These are phyloP conservation scores for Andrena bucephala DNA, from an alignment of 2,888 invertebrate species.

Conservation along the genomic window DNA sequence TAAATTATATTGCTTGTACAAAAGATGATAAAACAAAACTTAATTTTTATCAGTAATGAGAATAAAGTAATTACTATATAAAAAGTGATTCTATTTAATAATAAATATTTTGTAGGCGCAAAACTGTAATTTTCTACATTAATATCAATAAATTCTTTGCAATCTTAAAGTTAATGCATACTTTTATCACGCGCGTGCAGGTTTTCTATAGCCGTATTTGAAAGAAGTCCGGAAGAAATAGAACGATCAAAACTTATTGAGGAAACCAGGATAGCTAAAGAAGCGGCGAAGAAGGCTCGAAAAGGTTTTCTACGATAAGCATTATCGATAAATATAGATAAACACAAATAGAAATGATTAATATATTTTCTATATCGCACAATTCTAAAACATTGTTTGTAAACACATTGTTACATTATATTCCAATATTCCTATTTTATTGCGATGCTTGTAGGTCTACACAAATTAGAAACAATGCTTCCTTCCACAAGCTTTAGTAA, in stretches of 20 bases:
- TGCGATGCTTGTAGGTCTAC: neutral
- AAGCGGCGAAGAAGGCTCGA: conserved; percentile 78
- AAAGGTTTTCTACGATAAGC: conserved; percentile 72
- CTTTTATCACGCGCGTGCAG: conserved; percentile 45
- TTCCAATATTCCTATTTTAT: neutral
- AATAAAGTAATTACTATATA: neutral
- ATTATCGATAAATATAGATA: neutral
- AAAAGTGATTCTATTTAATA: too few species aligned
- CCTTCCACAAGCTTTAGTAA: neutral
- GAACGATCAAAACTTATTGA: conserved; percentile 76
- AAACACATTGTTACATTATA: neutral
- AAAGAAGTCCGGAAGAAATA: conserved; percentile 86
- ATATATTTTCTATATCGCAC: neutral
- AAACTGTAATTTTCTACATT: too few species aligned
- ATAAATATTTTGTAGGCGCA: too few species aligned
- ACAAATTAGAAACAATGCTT: neutral
- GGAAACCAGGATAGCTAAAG: conserved; percentile 78
- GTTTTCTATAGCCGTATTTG: conserved; percentile 80
- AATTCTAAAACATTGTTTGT: neutral
- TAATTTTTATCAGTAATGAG: neutral
- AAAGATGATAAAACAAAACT: neutral
- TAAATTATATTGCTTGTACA: neutral
- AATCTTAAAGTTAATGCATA: neutral
- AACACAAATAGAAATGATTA: neutral
- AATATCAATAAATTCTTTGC: neutral